Base-by-base conservation (phyloP, 2,888 invertebrate species). In the Aphodius granarius region DNA sequence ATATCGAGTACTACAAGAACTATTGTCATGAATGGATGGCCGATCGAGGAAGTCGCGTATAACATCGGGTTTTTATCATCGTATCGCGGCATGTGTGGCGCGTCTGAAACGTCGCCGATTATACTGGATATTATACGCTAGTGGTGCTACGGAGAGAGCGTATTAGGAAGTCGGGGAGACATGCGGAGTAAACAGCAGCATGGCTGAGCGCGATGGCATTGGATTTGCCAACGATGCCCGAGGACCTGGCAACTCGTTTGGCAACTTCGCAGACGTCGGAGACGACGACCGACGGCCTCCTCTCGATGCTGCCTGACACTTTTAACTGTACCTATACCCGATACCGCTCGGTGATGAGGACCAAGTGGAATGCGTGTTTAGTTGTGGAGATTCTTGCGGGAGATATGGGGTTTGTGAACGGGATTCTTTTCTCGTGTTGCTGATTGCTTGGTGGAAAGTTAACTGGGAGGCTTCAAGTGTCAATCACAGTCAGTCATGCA, bases 231-330 rank as follows among this genome's bases (percentile, higher is more conserved):
- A 73, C 73, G 73, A 21, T 63, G 21, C 75, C 72, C 73, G 23
- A 74, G 77, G 78, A 73, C 77, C 75, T 75, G 72, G 65, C 76
- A 83, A 83, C 82, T 78, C 79, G 82, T 83, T 81, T 81, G 81
- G 80, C 82, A 80, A 81, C 80, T 81, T 80, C 78, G 78, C 78
- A 78, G 13, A 9, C 43, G 43, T 6, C 43, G 9, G 23, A 4
- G 23, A 9, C 23, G 43, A 43, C 43, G 43, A 43, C 43, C 9
- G 23, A 5, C 23, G 23, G 43, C 43, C 43, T 1, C 43, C 43
- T 43, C 43, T 43, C 43, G n/a, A n/a, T n/a, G n/a, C 43, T 43
- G 43, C 43, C n/a, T 43, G 43, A 13, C 13, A 43, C 6, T 6
- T 6, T 43, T 43, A 43, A 43, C 43, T 43, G 43, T 43, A 2